Base-by-base conservation (phyloP, 2,113 vertebrate species). In the Pteropus alecto region DNA sequence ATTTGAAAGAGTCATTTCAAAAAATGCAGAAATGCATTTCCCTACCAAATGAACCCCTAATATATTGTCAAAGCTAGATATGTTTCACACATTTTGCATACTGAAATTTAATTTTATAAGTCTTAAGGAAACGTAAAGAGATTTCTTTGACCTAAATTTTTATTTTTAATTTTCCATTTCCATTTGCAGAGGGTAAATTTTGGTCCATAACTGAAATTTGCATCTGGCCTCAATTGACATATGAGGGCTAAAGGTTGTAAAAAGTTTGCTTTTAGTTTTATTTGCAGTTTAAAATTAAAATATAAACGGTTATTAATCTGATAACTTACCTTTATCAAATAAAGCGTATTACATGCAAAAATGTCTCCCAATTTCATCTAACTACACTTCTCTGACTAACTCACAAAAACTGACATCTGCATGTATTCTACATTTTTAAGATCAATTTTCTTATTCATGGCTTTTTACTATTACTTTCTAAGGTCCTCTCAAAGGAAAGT, bases 311-410 rank as follows among this genome's bases (percentile, higher is more conserved):
- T 48, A n/a, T 82, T 86, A 41, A 87, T 46, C 46, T 90, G 3
- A 87, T 73, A 83, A 46, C 35, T 96, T 38, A 67, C n/a, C 24
- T 68, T 88, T 87, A 93, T 95, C 22, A 91, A 90, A 88, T 65
- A 46, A 70, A 43, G 9, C 51, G 6, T 54, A 70, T 58, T 41
- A 91, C 7, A 33, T 88, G n/a, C 38, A 61, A 93, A 92, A 82
- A 87, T 22, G 9, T 63, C 28, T 78, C 4, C 8, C 19, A 30
- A 41, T 70, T 15, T 83, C 6, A 56, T 73, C 26, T 86, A 87
- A 51, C 26, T 28, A 30, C 1, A 43, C 1, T 24, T 77, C 4
- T 56, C 1, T 41, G 71, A 70, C 30, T 58, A 93, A 63, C 8
- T 74, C 22, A 70, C 1, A 46, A 73, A 84, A 87, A 79, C 4